Evolutionary conservation across 2,797 vertebrate species (phyloP).

Genomic region (Tangara arthus): DNA sequence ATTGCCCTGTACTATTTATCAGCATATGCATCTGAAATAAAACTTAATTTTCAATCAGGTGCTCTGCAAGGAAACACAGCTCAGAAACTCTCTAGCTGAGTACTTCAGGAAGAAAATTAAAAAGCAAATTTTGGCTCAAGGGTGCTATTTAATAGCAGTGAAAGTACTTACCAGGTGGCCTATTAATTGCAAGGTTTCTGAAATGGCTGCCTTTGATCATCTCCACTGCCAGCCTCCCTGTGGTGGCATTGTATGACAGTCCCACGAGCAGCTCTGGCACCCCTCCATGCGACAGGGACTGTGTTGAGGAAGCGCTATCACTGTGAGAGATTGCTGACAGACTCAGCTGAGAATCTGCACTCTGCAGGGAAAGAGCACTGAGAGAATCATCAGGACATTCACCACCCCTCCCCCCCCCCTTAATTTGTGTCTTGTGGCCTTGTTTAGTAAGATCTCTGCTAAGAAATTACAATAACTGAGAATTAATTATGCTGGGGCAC

Average conservation of each 20-base stretch:
- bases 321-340: conserved; percentile 86
- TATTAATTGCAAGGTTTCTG: conserved; percentile 91
- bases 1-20: background rate
- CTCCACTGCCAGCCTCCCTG: conserved; percentile 94
- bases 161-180: conserved; percentile 86
- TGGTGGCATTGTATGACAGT: conserved; percentile 91
- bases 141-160: background rate
- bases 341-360: conserved; percentile 85
- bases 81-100: background rate
- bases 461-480: conserved; percentile 57
- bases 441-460: conserved; percentile 36
- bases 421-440: conserved; percentile 26
- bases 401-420: background rate
- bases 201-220: conserved; percentile 98
- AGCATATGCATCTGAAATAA: background rate
- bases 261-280: conserved; percentile 93
- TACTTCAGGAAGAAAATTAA: background rate
- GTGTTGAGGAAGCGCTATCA: conserved; percentile 87
- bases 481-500: conserved; percentile 55
- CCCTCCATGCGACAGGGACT: conserved; percentile 91
- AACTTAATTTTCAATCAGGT: background rate
- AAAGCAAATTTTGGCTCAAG: background rate
- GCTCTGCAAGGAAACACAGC: background rate
- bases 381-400: conserved; percentile 63
- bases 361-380: conserved; percentile 77